Evolutionary conservation across 2,113 vertebrate genomes (phyloP).

Genomic region (Hassar affinis): DNA sequence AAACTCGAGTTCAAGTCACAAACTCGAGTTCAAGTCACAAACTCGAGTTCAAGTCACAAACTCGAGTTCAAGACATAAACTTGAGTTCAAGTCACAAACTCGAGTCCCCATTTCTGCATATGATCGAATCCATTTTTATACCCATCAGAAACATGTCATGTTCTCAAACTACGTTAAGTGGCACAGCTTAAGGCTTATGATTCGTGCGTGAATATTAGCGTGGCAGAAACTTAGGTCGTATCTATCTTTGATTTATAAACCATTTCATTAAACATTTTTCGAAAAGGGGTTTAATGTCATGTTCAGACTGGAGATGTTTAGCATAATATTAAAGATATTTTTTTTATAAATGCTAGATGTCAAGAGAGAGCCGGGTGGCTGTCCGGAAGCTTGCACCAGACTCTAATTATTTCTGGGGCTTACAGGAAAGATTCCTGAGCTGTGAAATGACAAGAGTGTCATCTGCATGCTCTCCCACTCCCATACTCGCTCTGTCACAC

Average conservation of each 20-base stretch:
- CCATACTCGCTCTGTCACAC: not conserved
- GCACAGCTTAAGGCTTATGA: not conserved
- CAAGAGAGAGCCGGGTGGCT: slow-evolving; percentile 35
- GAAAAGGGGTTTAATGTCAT: slow-evolving; percentile 43
- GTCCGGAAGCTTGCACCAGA: slow-evolving; percentile 36
- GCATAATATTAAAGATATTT: slow-evolving; percentile 44
- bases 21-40: too few relatives aligned
- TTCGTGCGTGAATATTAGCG: not conserved
- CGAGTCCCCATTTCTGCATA: not conserved
- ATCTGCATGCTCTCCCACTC: slow-evolving; percentile 17
- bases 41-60: too few relatives aligned
- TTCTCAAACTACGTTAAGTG: not conserved
- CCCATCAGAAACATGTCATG: not conserved
- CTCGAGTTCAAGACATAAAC: too few relatives aligned
- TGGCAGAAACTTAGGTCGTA: not conserved
- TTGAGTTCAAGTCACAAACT: too few relatives aligned
- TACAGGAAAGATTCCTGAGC: slow-evolving; percentile 31
- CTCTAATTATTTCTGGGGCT: slow-evolving; percentile 45
- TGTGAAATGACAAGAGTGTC: slow-evolving; percentile 33
- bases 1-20: too few relatives aligned
- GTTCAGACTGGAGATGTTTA: slow-evolving; percentile 42
- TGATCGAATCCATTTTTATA: not conserved
- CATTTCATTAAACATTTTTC: not conserved
- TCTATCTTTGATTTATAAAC: not conserved
- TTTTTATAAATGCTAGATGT: slow-evolving; percentile 29